Base-by-base conservation (phyloP, 2,797 vertebrate species). In the Lepilemur ruficaudatus region DNA sequence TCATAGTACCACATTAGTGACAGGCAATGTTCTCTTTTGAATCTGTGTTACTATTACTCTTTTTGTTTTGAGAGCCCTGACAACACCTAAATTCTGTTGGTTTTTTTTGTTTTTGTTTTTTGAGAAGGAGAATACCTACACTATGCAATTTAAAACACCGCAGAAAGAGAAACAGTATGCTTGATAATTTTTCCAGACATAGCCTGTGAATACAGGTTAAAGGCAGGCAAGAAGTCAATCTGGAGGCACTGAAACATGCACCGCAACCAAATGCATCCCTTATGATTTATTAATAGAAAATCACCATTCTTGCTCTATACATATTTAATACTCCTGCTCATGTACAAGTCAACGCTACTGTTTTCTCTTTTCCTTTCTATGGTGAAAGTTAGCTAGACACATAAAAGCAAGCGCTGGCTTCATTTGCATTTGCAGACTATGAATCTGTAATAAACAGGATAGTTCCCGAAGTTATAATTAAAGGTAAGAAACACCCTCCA, bases 211-310 rank as follows among this genome's bases (percentile, higher is more conserved):
- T 11, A 72, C 7, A 72, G 25, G 3, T 23, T 75, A 20, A 93
- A 70, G 57, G n/a, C 20, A 35, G 10, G 61, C 9, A 10, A 79
- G 50, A 82, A 38, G 72, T 61, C 43, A 0, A 41, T 81, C 50
- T 90, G 35, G n/a, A 46, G 70, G 13, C 55, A 70, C n/a, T 67
- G 35, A 92, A 48, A 92, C 32, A 75, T 9, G 35, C 18, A 35
- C 69, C 35, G 52, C 12, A 76, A 85, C 79, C 76, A 89, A 89
- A 93, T 48, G 90, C 78, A 93, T 52, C 46, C 11, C 92, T 94
- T 85, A 85, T 89, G 81, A 97, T 55, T 96, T 93, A 96, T 86
- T 94, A 83, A 96, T 18, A 92, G 57, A 85, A 95, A 84, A 61
- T 28, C 20, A 1, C 69, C 76, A 52, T 88, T 94, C 46, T 88